Evolutionary conservation across 2,797 vertebrate species (phyloP), one percentile per base, ranked within the genome.

Genomic region (Enteromius radiatus): DNA sequence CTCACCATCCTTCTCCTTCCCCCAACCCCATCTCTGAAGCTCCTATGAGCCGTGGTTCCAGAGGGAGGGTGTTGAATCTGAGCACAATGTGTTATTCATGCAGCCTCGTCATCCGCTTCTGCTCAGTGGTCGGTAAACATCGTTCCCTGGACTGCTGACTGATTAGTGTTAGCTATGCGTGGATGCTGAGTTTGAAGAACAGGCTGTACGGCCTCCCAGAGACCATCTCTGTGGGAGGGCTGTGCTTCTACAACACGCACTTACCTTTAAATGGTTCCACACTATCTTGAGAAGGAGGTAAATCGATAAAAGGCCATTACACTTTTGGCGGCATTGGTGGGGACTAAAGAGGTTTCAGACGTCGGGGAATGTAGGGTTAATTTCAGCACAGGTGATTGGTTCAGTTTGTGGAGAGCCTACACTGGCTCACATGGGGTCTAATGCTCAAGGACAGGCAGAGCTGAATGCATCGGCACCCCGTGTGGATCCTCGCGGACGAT

Each of bases 41-140:
- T 88, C 88, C 85, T 75, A 82, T 52, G 82, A 86, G 84, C 83
- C 28, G 65, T 54, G 65, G 49, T 76, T 74, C 82, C 77, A 67
- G 21, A 67, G 82, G 76, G 71, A 70, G 38, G 45, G 49, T 23
- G 8, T n/a, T 43, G 36, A 63, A 64, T 49, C 21, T 19, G 4
- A 36, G 41, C 43, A 49, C 36, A 68, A 86, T 81, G 56, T 79
- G 78, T 86, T 89, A 87, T 87, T 91, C 80, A 89, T 88, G 84
- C 49, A 70, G 31, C 45, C 56, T 83, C 75, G 81, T 84, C 59
- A 56, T 65, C 85, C 45, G 78, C 69, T 36, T 38, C 23, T 65
- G 77, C 43, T 56, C 69, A 84, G 86, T 70, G 43, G 79, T 78
- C 70, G 70, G 89, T 85, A 86, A 88, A 88, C 86, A 87, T 61